These are phyloP conservation scores for Heteromormyrus szaboi DNA, from an alignment of 2,797 vertebrate genomes.

Conservation along the genomic window DNA sequence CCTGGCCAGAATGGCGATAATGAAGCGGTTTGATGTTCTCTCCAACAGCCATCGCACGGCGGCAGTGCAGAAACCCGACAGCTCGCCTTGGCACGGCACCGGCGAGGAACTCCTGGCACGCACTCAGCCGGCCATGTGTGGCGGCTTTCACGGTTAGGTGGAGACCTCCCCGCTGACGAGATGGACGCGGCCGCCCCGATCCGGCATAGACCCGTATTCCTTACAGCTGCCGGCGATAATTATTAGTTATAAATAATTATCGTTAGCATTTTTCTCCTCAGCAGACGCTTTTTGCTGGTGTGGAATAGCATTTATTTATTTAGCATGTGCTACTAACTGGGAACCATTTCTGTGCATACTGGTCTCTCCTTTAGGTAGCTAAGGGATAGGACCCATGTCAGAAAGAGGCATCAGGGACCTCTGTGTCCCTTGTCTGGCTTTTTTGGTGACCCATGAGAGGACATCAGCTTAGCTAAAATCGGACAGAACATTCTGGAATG, in stretches of 20 bases:
- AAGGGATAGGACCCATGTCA: neutral
- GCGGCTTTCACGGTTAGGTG: conserved; percentile 38
- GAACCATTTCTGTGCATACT: neutral
- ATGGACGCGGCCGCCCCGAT: neutral
- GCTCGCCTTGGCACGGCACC: conserved; percentile 60
- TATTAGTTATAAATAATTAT: neutral
- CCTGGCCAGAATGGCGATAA: conserved; percentile 62
- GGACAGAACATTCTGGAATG: conserved; percentile 1
- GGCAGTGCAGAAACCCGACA: conserved; percentile 61
- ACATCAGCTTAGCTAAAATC: neutral
- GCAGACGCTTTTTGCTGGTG: neutral
- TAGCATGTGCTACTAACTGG: neutral
- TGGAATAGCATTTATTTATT: neutral
- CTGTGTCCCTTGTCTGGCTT: neutral
- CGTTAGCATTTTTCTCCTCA: neutral
- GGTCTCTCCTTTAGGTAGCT: neutral
- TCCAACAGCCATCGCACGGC: conserved; percentile 60
- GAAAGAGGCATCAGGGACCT: neutral
- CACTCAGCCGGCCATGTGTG: conserved; percentile 41
- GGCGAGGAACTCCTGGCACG: conserved; percentile 55
- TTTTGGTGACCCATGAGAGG: neutral
- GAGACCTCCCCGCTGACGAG: conserved; percentile 35
- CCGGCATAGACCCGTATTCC: neutral
- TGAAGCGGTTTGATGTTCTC: conserved; percentile 74
- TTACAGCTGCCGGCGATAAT: neutral